Base-by-base conservation (phyloP, 2,113 vertebrate species). In the Saccopteryx bilineata region DNA sequence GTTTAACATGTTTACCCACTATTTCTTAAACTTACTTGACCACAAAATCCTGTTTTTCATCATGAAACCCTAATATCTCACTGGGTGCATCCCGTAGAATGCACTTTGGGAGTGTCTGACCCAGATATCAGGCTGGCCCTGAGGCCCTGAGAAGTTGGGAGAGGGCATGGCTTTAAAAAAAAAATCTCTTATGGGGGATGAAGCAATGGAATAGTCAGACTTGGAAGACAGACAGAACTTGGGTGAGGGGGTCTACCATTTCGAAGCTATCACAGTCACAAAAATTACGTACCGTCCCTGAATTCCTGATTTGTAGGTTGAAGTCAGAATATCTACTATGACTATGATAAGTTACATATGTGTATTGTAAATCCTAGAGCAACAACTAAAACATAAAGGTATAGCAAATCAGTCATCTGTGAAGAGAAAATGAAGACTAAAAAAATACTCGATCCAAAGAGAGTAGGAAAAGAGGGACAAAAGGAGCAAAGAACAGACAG, bases 51-150 rank as follows among this genome's bases (percentile, higher is more conserved):
- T 65, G 66, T 6, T 66, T 84, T 69, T 79, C 26, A 92, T 24
- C 58, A 52, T 83, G 63, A 93, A 88, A 82, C 54, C 28, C 54
- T 84, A 56, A 60, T 83, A 66, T 63, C 72, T 81, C 84, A 61
- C 46, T 54, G 33, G 72, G 26, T 72, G 23, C 17, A 66, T 46
- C 48, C 61, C 17, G 63, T 72, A 56, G 19, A 75, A 71, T 89
- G 23, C 7, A 87, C 39, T 93, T 75, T 19, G 90, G 50, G 17
- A 91, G 52, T 87, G 91, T 95, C 63, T 24, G 12, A 92, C 61
- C 60, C 54, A 81, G 71, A 80, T 19, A 87, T 52, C 39, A 90
- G 90, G 18, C 71, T 84, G 28, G 13, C 76, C 60, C 5, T 75
- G 71, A 87, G 76, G 71, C 66, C 56, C 56, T 2, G 5, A 17